Base-by-base conservation (phyloP, 35 echinoderm and acorn worm species). In the Heliocidaris erythrogramma region DNA sequence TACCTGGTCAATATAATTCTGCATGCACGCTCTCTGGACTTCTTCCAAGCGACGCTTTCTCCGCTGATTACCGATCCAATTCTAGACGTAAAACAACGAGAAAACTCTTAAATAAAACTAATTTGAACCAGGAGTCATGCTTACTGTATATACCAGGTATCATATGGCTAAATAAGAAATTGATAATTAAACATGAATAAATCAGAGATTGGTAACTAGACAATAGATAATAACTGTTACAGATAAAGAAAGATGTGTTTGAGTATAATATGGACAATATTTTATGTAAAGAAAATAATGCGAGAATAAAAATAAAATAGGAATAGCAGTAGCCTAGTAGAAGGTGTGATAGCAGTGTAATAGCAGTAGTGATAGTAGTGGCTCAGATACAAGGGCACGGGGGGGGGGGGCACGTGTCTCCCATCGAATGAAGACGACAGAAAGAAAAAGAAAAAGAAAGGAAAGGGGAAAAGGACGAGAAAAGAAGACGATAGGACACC, bases 61-160 rank as follows among this genome's bases (percentile, higher is more conserved):
- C 60, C 98, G 91, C 93, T 96, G 94, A 85, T 99, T 99, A 13
- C 98, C 98, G 94, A 99, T 97, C 98, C 98, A 99, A 50, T 99
- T 99, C 98, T 99, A 88, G 24, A 89, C 9, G 29, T 2, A 47
- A 89, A 88, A 48, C 87, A 88, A 48, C 30, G 14, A 89, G 12
- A 30, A 89, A 89, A 89, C 18, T 7, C 87, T 16, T 17, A 27
- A 32, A 24, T 48, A 13, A 89, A 89, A 48, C 21, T 78, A 2
- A 27, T 78, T n/a, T 27, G 7, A n/a, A 56, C 65, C 18, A 0
- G 21, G 4, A 8, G 21, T n/a, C 7, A 78, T 21, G 65, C 27
- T 42, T 42, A 42, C 3, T 42, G 35, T 3, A 42, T 3, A 42
- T 42, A 42, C 35, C 7, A n/a, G 27, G 65, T 78, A 78, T 78